Evolutionary conservation across 2,888 invertebrate genomes (phyloP), one percentile per base, ranked within the genome.

Genomic region (Plebejus anna): DNA sequence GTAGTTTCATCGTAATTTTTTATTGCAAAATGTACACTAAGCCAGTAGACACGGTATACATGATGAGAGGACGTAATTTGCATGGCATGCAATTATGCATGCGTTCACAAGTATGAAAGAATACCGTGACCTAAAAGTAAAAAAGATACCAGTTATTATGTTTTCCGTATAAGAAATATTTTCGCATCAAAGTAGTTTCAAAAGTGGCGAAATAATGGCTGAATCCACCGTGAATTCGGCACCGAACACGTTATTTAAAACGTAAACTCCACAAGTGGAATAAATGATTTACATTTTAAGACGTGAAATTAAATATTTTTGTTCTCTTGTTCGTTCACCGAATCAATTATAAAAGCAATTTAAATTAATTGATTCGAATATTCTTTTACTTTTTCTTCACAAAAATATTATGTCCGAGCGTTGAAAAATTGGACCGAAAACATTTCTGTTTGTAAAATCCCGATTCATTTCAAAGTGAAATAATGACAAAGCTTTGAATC

Each of bases 261-360:
- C 16, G 22, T 72, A 47, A 47, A 42, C 22, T 42, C 42, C 3
- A 42, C 72, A 42, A 42, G 47, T 47, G 72, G 22, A 47, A 47
- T 72, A 72, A 72, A 72, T 47, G 47, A 72, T 72, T 72, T 47
- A 42, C 22, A 71, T 71, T 71, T 71, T 71, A 71, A 72, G 72
- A 47, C 42, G 42, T 28, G 72, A 42, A 72, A 72, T 72, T 72
- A 22, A 72, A 72, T 47, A 22, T 42, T 28, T 38, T 72, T 42
- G 72, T 47, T n/a, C 72, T n/a, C 47, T 38, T 47, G 11, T 9
- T 72, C 72, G 47, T 42, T 72, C 0, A 47, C 22, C 4, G 72
- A 72, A 72, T 47, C 28, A 72, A 72, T 72, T 72, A 72, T 42
- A 72, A 72, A 72, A 47, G 72, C 72, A 72, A 72, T 72, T 72